These are phyloP conservation scores for Caenorhabditis afra DNA, from an alignment of 2,888 invertebrate species.

Conservation along the genomic window DNA sequence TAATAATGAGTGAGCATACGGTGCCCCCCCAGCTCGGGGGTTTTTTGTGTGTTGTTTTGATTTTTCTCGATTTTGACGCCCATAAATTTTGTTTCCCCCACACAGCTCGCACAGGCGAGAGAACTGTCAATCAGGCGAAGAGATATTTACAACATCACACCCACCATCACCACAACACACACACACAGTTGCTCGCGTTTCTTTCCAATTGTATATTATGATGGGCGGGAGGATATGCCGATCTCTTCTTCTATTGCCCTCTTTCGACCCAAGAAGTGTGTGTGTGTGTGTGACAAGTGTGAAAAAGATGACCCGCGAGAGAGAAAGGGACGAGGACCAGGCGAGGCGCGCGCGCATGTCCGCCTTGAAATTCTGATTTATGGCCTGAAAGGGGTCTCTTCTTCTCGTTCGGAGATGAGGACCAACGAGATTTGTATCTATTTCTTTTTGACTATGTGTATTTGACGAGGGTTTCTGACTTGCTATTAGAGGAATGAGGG, in stretches of 20 bases:
- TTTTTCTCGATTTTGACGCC: conserved; percentile 25
- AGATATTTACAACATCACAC: too few relatives aligned
- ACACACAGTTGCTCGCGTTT: neutral
- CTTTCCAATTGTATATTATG: conserved; percentile 47
- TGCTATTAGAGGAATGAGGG: neutral
- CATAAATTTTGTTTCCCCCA: neutral
- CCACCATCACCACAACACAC: neutral
- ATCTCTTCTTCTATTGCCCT: neutral
- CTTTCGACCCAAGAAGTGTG: conserved; percentile 31
- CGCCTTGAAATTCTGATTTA: conserved; percentile 56
- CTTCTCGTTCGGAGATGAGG: too few relatives aligned
- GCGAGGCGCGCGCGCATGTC: conserved; percentile 19
- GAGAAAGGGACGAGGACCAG: too few relatives aligned
- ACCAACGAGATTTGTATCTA: conserved; percentile 1
- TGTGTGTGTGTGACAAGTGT: conserved; percentile 46
- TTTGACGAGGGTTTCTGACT: too few relatives aligned
- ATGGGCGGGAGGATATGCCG: conserved; percentile 41
- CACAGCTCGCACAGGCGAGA: too few relatives aligned
- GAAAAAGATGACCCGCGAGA: conserved; percentile 43
- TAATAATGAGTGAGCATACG: neutral
- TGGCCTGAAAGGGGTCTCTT: conserved; percentile 14
- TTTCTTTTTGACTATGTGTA: neutral
- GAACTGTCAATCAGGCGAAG: too few relatives aligned
- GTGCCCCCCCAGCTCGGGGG: neutral
- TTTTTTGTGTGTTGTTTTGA: too few relatives aligned